phyloP scores from a whole-genome alignment of 2,888 invertebrate species.

The Lymantria monacha region DNA sequence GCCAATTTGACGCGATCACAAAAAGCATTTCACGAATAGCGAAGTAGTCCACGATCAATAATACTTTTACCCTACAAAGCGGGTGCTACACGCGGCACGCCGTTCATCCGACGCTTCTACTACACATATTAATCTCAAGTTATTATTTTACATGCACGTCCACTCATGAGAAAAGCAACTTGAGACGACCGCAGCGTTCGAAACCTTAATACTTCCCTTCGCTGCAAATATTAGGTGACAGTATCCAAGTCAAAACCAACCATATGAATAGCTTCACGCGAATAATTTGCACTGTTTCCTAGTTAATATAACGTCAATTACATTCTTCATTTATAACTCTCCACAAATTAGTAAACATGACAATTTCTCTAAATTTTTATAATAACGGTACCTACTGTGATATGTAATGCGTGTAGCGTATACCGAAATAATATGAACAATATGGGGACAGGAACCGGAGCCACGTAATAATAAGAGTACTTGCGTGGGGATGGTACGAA shows the following conservation, averaged over 20 bases:
- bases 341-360: conserved; percentile 7
- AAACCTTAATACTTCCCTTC: conserved; percentile 82
- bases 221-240: conserved; percentile 80
- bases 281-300: conserved; percentile 58
- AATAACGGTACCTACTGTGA: conserved; percentile 40
- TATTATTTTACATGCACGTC: conserved; percentile 81
- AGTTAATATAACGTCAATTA: conserved; percentile 8
- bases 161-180: conserved; percentile 82
- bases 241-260: conserved; percentile 63
- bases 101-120: conserved; percentile 66
- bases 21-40: conserved; percentile 63
- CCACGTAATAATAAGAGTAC: conserved; percentile 79
- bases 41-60: conserved; percentile 73
- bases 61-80: conserved; percentile 61
- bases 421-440: conserved; percentile 78
- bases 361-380: conserved; percentile 29
- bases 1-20: conserved; percentile 70
- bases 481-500: conserved; percentile 80
- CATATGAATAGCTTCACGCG: conserved; percentile 54
- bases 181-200: conserved; percentile 81
- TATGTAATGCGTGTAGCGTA: conserved; percentile 67
- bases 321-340: neutral
- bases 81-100: conserved; percentile 58
- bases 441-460: conserved; percentile 78
- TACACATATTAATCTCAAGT: conserved; percentile 76